These are phyloP conservation scores for Hesperia comma DNA, from an alignment of 2,888 invertebrate species.

Conservation along the genomic window DNA sequence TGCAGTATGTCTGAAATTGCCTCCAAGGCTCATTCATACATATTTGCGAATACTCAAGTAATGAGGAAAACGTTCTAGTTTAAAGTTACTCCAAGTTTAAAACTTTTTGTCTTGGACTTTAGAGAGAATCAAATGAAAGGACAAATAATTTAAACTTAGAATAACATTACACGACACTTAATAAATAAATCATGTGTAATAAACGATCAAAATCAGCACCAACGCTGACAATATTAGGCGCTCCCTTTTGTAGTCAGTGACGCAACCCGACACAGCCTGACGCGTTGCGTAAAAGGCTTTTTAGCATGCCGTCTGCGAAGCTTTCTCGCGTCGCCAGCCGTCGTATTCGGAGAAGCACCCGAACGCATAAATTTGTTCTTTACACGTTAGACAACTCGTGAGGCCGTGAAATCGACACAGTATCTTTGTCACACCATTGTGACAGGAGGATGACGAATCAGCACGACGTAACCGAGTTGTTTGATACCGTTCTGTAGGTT, in stretches of 20 bases:
- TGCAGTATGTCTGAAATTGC: too few species aligned
- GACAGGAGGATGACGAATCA: conserved; percentile 61
- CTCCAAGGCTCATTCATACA: too few species aligned
- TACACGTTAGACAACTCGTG: conserved; percentile 46
- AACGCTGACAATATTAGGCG: conserved; percentile 58
- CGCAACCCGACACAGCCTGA: conserved; percentile 57
- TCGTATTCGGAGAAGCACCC: conserved; percentile 67
- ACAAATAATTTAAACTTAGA: too few species aligned
- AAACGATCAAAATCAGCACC: conserved; percentile 46
- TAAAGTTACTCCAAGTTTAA: too few species aligned
- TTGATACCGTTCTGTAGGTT: conserved; percentile 58
- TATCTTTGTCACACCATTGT: conserved; percentile 59
- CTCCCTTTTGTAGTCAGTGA: conserved; percentile 51
- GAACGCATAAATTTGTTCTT: conserved; percentile 63
- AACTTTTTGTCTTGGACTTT: too few species aligned
- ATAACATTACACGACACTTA: too few species aligned
- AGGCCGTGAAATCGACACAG: conserved; percentile 71
- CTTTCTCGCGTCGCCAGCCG: conserved; percentile 69
- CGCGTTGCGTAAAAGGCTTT: conserved; percentile 73
- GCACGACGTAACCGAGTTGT: conserved; percentile 65
- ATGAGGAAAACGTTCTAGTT: too few species aligned
- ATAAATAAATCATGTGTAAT: too few species aligned
- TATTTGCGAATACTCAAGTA: too few species aligned
- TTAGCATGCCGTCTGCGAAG: conserved; percentile 76
- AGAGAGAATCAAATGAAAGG: too few species aligned